Percentiles rank a stretch among this genome's conserved stretches.
These are phyloP conservation scores for Minunthozetes semirufus DNA, from an alignment of 2,888 invertebrate species.

Conservation along the genomic window DNA sequence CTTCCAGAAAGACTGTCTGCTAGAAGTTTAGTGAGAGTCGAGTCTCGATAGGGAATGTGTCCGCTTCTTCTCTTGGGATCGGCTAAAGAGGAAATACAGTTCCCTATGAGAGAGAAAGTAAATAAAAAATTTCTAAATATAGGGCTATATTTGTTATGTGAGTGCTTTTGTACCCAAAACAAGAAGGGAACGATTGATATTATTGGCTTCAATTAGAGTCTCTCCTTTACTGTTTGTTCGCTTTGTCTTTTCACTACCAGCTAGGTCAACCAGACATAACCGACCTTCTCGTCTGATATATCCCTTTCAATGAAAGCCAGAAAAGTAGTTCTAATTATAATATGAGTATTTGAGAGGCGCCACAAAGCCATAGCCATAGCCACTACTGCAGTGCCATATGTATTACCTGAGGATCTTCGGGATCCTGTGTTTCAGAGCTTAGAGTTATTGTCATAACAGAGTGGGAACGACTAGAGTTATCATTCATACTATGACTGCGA, in stretches of 20 bases:
- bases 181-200: slow-evolving; percentile 91
- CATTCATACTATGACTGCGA: slow-evolving; percentile 85
- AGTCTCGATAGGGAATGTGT: slow-evolving; percentile 90
- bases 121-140: slow-evolving; percentile 23
- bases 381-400: background rate
- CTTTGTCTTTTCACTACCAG: slow-evolving; percentile 94
- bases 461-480: slow-evolving; percentile 85
- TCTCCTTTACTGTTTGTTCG: slow-evolving; percentile 78
- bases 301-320: slow-evolving; percentile 60
- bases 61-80: slow-evolving; percentile 58
- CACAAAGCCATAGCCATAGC: background rate
- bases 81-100: slow-evolving; percentile 79
- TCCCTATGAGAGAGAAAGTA: slow-evolving; percentile 61
- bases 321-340: slow-evolving; percentile 14
- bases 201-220: slow-evolving; percentile 86
- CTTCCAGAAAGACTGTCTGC: slow-evolving; percentile 90
- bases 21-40: slow-evolving; percentile 82
- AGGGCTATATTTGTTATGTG: background rate
- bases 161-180: slow-evolving; percentile 63
- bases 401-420: slow-evolving; percentile 46
- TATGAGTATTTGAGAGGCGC: background rate
- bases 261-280: slow-evolving; percentile 89
- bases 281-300: slow-evolving; percentile 86
- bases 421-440: slow-evolving; percentile 60
- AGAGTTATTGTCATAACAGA: slow-evolving; percentile 84